These are phyloP conservation scores for Acropora tenuis DNA, from an alignment of 64 coral and sea anemone genomes.

Conservation along the genomic window DNA sequence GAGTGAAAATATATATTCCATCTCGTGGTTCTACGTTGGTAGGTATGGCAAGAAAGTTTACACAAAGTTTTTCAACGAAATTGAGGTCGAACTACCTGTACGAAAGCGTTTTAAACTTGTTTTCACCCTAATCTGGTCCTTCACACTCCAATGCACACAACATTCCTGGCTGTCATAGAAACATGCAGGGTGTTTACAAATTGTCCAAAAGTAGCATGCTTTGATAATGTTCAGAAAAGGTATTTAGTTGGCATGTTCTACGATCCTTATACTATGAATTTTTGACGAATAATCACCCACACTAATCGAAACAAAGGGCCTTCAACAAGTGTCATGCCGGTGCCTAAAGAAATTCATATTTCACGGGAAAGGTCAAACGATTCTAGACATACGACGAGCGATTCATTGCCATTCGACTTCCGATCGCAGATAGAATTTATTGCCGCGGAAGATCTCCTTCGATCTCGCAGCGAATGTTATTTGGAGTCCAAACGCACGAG, in stretches of 20 bases:
- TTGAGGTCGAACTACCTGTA: no score
- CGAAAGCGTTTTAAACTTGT: no score
- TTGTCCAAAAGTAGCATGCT: neutral
- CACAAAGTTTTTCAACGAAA: no score
- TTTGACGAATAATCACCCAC: neutral
- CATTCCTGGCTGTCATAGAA: slow-evolving; percentile 12
- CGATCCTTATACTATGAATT: neutral
- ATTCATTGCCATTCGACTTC: slow-evolving; percentile 46
- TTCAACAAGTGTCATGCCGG: slow-evolving; percentile 33
- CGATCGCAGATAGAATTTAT: slow-evolving; percentile 67
- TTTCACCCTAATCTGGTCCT: neutral
- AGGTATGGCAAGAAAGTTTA: no score
- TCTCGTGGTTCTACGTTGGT: no score
- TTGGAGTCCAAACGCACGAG: slow-evolving; percentile 71
- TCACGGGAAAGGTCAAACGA: neutral
- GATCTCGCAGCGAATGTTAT: slow-evolving; percentile 87
- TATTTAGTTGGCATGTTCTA: neutral
- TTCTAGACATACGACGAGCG: slow-evolving; percentile 5
- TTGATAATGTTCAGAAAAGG: neutral
- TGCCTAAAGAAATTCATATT: neutral
- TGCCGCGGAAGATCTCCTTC: slow-evolving; percentile 67
- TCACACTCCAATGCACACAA: slow-evolving; percentile 7
- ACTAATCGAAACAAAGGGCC: neutral
- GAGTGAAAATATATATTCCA: neutral
- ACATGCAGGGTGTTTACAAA: neutral